A percentile compares a stretch with the other conserved stretches of the same genome.
phyloP scores from a whole-genome alignment of 2,113 vertebrate genomes.

The Aphelocoma coerulescens region DNA sequence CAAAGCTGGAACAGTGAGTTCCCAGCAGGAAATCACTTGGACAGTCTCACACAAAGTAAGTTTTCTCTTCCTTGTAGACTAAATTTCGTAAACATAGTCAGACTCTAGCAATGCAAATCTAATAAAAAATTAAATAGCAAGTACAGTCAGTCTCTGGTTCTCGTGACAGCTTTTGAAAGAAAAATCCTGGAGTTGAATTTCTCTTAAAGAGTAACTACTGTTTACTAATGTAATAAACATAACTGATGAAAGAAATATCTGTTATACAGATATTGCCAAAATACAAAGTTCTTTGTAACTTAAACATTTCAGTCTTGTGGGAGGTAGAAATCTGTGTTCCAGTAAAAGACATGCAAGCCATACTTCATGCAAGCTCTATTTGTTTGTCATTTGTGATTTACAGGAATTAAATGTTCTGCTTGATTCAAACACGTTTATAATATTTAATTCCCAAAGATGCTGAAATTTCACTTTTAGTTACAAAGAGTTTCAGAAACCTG shows the following conservation, averaged over 20 bases:
- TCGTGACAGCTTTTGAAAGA: conserved; percentile 1
- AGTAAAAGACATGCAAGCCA: neutral
- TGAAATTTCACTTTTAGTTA: neutral
- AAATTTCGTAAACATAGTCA: neutral
- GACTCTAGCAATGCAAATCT: neutral
- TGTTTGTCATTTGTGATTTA: neutral
- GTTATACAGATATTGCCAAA: neutral
- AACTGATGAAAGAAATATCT: neutral
- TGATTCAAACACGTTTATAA: neutral
- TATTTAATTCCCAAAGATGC: neutral
- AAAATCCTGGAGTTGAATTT: neutral
- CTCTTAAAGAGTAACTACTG: neutral
- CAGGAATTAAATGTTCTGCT: neutral
- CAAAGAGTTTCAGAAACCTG: neutral
- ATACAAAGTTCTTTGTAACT: neutral
- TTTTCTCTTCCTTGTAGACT: neutral
- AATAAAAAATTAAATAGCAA: neutral
- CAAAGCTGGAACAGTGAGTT: neutral
- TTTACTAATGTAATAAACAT: neutral
- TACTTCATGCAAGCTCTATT: neutral
- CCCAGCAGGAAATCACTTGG: neutral
- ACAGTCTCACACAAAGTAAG: neutral
- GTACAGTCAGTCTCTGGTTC: neutral
- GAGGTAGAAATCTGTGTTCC: neutral
- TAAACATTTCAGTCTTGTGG: neutral